A percentile compares a stretch with the other conserved stretches of the same genome.
phyloP scores from a whole-genome alignment of 1,140 invertebrate species.

The Drosophila prosaltans region DNA sequence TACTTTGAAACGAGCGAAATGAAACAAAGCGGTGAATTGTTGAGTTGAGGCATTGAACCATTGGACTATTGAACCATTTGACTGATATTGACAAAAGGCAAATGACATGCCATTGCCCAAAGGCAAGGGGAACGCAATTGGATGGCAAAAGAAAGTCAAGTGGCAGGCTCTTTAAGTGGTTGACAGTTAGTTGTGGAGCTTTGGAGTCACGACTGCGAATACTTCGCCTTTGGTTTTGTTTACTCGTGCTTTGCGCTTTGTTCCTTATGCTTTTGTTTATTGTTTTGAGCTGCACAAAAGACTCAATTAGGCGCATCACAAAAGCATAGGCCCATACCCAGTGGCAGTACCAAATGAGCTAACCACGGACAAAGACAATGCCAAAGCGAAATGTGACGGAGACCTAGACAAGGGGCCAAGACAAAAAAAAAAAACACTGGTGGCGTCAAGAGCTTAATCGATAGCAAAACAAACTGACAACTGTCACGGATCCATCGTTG shows the following conservation, averaged over 20 bases:
- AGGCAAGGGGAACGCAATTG: conserved; percentile 11
- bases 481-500: conserved; percentile 62
- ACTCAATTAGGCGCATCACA: conserved; percentile 56
- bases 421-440: neutral
- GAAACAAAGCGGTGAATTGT: conserved; percentile 12
- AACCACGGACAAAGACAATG: conserved; percentile 31
- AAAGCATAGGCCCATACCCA: conserved; percentile 38
- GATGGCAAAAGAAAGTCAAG: conserved; percentile 31
- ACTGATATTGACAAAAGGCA: conserved; percentile 56
- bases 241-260: conserved; percentile 27
- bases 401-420: conserved; percentile 46
- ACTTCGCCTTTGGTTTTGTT: conserved; percentile 43
- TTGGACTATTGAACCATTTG: conserved; percentile 51
- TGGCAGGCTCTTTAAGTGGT: conserved; percentile 24
- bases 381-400: conserved; percentile 24
- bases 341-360: conserved; percentile 19
- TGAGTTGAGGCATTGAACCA: neutral
- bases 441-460: conserved; percentile 58
- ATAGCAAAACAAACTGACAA: conserved; percentile 67
- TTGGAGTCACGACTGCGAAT: conserved; percentile 25
- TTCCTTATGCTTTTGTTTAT: conserved; percentile 20
- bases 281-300: conserved; percentile 47
- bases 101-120: neutral
- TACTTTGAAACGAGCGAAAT: conserved; percentile 26
- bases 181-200: conserved; percentile 4